phyloP scores from a whole-genome alignment of 2,113 vertebrate genomes.

The Crotalus helleri region DNA sequence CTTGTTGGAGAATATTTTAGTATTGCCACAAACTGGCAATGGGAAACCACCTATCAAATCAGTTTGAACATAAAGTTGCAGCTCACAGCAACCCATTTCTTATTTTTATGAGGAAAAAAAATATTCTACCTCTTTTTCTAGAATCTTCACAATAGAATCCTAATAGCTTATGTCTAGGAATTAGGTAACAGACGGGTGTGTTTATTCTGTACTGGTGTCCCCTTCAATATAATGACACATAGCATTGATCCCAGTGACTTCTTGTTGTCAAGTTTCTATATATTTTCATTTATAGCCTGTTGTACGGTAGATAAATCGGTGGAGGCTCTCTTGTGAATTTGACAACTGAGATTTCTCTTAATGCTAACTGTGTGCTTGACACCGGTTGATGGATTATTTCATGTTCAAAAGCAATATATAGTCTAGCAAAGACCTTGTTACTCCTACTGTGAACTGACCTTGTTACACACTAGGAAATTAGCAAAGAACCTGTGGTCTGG shows the following conservation, averaged over 20 bases:
- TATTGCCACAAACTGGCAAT: neutral
- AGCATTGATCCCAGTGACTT: constrained; percentile 2
- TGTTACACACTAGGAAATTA: constrained; percentile 37
- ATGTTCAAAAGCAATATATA: constrained; percentile 40
- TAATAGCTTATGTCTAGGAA: neutral
- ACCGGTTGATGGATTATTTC: constrained; percentile 58
- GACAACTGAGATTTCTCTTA: constrained; percentile 52
- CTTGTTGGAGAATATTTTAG: neutral
- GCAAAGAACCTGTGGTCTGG: neutral
- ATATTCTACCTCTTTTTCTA: neutral
- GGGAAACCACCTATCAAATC: neutral
- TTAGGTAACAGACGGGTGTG: constrained; percentile 11
- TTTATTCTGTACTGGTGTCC: constrained; percentile 26
- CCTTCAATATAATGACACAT: constrained; percentile 30
- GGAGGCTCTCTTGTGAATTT: constrained; percentile 49
- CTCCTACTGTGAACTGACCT: constrained; percentile 15
- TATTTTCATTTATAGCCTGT: constrained; percentile 38
- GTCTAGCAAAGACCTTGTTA: constrained; percentile 28
- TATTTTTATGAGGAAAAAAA: neutral
- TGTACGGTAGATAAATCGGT: constrained; percentile 38
- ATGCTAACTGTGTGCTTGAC: constrained; percentile 52
- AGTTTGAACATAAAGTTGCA: neutral
- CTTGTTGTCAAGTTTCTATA: constrained; percentile 31
- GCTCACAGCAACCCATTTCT: neutral
- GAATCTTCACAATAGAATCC: neutral